Evolutionary conservation across 2,888 invertebrate species (phyloP).

Genomic region (Hydriomena furcata): DNA sequence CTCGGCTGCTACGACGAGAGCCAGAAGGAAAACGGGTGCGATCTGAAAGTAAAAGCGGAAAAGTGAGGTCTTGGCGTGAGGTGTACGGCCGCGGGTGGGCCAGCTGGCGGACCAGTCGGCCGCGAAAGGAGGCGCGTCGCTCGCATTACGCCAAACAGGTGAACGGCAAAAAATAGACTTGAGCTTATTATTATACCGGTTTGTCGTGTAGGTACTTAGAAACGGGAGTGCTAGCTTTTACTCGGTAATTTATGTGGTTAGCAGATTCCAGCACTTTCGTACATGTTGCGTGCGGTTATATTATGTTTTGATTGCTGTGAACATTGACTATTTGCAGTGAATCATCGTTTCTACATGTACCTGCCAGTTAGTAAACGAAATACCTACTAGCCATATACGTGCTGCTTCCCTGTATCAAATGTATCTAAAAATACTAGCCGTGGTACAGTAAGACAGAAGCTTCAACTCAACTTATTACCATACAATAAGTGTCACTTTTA

Average conservation of each 20-base stretch:
- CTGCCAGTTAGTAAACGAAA: background rate
- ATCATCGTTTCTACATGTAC: slow-evolving; percentile 12
- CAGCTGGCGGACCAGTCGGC: slow-evolving; percentile 43
- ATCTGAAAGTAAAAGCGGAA: slow-evolving; percentile 75
- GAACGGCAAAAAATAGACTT: slow-evolving; percentile 75
- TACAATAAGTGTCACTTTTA: too few relatives aligned
- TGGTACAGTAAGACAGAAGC: too few relatives aligned
- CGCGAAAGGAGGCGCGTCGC: slow-evolving; percentile 48
- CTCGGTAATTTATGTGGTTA: slow-evolving; percentile 69
- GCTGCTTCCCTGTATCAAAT: too few relatives aligned
- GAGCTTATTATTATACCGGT: slow-evolving; percentile 73
- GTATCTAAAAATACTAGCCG: background rate
- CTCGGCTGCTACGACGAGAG: slow-evolving; percentile 69
- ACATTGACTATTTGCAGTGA: too few relatives aligned
- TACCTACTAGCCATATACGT: background rate
- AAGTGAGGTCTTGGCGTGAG: slow-evolving; percentile 41
- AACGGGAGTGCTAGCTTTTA: slow-evolving; percentile 76
- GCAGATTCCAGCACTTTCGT: slow-evolving; percentile 57
- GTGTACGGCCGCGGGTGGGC: slow-evolving; percentile 25
- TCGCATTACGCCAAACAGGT: slow-evolving; percentile 61
- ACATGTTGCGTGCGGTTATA: slow-evolving; percentile 50
- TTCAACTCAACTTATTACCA: too few relatives aligned
- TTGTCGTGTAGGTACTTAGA: slow-evolving; percentile 53
- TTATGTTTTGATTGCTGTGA: slow-evolving; percentile 34
- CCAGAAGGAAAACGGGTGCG: slow-evolving; percentile 58